Conservation (phyloP, 2,888 invertebrate genomes). For the Caenorhabditis angaria region DNA sequence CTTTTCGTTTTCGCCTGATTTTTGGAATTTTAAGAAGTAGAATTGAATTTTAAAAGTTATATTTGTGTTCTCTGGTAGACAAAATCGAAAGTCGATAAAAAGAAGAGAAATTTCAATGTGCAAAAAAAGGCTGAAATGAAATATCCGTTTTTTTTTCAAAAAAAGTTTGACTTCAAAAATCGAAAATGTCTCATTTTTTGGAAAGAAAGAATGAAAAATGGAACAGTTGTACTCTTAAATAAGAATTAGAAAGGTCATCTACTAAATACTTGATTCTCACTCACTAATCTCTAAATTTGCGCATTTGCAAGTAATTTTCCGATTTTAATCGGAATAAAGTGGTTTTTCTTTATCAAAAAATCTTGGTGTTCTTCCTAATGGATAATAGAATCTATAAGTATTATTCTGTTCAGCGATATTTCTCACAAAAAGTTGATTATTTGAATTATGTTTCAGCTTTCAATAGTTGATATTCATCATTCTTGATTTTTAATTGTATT, state of each 20-base stretch:
- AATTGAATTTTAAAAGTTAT: no score
- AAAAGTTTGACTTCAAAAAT: neutral
- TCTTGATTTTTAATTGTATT: neutral
- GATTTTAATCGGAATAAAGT: neutral
- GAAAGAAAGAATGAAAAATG: neutral
- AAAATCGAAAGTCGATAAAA: neutral
- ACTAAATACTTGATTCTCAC: neutral
- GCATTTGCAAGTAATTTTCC: neutral
- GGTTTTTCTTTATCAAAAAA: no score
- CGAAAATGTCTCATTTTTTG: no score
- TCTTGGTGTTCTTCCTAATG: no score
- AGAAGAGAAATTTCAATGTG: neutral
- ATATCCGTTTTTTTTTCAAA: neutral
- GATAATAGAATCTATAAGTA: no score
- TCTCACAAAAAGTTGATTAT: no score
- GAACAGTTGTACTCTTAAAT: neutral
- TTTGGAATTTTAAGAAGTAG: no score
- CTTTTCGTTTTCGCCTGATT: no score
- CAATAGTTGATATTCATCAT: no score
- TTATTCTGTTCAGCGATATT: no score
- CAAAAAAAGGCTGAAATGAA: neutral
- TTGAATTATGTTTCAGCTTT: no score
- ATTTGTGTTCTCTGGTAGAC: no score
- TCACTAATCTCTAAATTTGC: neutral
- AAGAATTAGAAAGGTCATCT: neutral